Evolutionary conservation across 2,113 vertebrate species (phyloP).

Genomic region (Suncus etruscus): DNA sequence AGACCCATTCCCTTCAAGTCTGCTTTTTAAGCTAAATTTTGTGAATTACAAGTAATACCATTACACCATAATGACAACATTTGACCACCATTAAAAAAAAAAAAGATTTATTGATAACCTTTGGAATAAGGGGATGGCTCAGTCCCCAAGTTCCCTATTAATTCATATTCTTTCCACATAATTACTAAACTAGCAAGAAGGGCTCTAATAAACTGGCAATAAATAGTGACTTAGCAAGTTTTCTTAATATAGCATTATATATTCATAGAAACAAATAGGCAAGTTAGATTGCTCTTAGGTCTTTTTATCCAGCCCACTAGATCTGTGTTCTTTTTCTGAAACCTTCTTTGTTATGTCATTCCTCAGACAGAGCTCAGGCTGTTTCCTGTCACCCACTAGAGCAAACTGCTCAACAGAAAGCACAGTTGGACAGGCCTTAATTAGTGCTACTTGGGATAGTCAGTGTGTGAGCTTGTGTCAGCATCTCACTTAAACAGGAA

Average conservation of each 20-base stretch:
- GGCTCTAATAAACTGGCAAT: slow-evolving; percentile 90
- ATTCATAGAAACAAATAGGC: slow-evolving; percentile 83
- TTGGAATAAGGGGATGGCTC: slow-evolving; percentile 75
- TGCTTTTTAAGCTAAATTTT: slow-evolving; percentile 16
- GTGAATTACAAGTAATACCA: background rate
- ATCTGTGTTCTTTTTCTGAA: slow-evolving; percentile 82
- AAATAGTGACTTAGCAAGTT: slow-evolving; percentile 89
- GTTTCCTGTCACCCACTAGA: slow-evolving; percentile 94
- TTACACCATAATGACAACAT: background rate
- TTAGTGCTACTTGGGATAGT: slow-evolving; percentile 95
- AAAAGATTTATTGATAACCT: slow-evolving; percentile 80
- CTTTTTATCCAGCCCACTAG: slow-evolving; percentile 86
- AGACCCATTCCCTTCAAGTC: background rate
- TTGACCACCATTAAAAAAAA: slow-evolving; percentile 67
- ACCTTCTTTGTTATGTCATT: slow-evolving; percentile 94
- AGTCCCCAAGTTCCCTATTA: slow-evolving; percentile 77
- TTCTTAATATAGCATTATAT: slow-evolving; percentile 88
- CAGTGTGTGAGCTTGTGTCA: slow-evolving; percentile 92
- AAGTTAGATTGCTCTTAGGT: slow-evolving; percentile 86
- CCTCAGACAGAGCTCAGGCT: slow-evolving; percentile 96
- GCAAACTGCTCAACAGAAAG: slow-evolving; percentile 91
- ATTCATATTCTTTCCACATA: slow-evolving; percentile 78
- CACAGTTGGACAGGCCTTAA: slow-evolving; percentile 97
- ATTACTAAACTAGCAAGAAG: slow-evolving; percentile 70
- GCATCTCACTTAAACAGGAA: slow-evolving; percentile 88